These are phyloP conservation scores for Drosophila mayaguana DNA, from an alignment of 2,888 invertebrate genomes.

Conservation along the genomic window DNA sequence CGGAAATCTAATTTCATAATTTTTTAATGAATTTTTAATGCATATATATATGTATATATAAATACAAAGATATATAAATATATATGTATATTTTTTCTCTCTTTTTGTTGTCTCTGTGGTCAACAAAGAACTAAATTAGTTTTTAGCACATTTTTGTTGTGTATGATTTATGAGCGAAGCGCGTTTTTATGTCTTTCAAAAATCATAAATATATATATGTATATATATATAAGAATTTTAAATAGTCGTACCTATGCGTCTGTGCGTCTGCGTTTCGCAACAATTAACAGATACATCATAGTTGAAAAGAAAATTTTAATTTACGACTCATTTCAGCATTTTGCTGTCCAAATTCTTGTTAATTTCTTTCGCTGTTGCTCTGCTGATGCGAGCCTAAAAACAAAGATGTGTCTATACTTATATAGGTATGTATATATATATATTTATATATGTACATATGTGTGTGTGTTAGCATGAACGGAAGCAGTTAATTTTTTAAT, in stretches of 20 bases:
- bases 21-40: conserved; percentile 12
- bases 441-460: background rate
- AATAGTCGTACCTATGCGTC: conserved; percentile 10
- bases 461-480: conserved; percentile 58
- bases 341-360: conserved; percentile 21
- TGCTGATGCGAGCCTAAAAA: background rate
- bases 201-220: conserved; percentile 20
- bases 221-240: conserved; percentile 18
- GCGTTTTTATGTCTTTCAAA: conserved; percentile 27
- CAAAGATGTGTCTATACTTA: background rate
- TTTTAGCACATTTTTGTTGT: conserved; percentile 16
- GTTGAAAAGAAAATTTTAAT: conserved; percentile 22
- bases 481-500: conserved; percentile 79
- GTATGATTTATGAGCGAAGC: conserved; percentile 34
- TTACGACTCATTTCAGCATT: conserved; percentile 29
- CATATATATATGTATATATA: background rate
- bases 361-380: conserved; percentile 5
- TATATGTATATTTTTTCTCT: background rate
- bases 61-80: too few species aligned
- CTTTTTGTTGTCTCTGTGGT: background rate
- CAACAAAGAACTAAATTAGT: conserved; percentile 11
- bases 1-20: conserved; percentile 10
- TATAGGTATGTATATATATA: background rate
- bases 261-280: conserved; percentile 11
- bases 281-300: conserved; percentile 14